A percentile compares a stretch with the other conserved stretches of the same genome.
These are phyloP conservation scores for Mythimna albipuncta DNA, from an alignment of 2,888 invertebrate species.

Conservation along the genomic window DNA sequence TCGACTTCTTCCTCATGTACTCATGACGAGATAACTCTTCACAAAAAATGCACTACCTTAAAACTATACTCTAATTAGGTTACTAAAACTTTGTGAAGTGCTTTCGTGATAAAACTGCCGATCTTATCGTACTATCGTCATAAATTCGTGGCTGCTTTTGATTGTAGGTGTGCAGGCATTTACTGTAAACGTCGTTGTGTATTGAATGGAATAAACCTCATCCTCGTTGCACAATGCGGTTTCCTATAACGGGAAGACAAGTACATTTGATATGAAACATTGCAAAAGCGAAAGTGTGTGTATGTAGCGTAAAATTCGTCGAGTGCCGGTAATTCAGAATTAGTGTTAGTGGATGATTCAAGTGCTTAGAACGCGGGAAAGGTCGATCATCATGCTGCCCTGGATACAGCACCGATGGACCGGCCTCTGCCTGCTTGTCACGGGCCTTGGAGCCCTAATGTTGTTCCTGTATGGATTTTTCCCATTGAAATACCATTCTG, in stretches of 20 bases:
- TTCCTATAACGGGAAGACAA: slow-evolving; percentile 59
- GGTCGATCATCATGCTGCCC: slow-evolving; percentile 76
- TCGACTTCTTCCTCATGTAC: not conserved
- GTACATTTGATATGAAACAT: slow-evolving; percentile 63
- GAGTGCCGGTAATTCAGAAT: slow-evolving; percentile 37
- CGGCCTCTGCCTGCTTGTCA: slow-evolving; percentile 81
- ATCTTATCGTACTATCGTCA: slow-evolving; percentile 48
- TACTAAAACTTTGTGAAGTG: slow-evolving; percentile 9
- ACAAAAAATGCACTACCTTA: not conserved
- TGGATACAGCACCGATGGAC: slow-evolving; percentile 87
- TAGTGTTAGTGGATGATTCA: slow-evolving; percentile 49
- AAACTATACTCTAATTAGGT: not conserved
- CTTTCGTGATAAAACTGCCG: slow-evolving; percentile 14
- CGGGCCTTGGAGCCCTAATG: slow-evolving; percentile 79
- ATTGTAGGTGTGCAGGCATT: slow-evolving; percentile 33
- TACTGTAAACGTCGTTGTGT: slow-evolving; percentile 24
- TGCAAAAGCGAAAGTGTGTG: slow-evolving; percentile 67
- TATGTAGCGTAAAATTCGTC: slow-evolving; percentile 43
- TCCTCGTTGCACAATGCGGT: slow-evolving; percentile 70
- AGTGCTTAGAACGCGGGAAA: slow-evolving; percentile 46
- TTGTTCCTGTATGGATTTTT: slow-evolving; percentile 92
- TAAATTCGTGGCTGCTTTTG: slow-evolving; percentile 27
- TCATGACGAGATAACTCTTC: not conserved
- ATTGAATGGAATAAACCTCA: slow-evolving; percentile 49
- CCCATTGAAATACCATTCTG: slow-evolving; percentile 89